A percentile compares a stretch with the other conserved stretches of the same genome.
Evolutionary conservation across 2,888 invertebrate genomes (phyloP).

Genomic region (Caenorhabditis sp.): DNA sequence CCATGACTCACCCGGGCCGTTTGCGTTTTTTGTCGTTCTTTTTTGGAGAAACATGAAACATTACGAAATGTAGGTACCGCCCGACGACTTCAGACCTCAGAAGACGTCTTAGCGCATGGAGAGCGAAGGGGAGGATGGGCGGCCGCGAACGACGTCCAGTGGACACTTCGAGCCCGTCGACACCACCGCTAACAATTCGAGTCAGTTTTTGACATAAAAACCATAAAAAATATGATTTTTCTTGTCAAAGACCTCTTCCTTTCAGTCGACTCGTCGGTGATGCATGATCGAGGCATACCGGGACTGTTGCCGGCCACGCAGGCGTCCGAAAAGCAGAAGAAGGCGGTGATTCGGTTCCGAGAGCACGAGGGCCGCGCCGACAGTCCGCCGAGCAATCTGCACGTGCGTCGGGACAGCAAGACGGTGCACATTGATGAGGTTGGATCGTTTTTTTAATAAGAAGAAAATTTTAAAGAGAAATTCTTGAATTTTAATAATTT

Average conservation of each 20-base stretch:
- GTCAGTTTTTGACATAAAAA: background rate
- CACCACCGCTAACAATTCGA: slow-evolving; percentile 27
- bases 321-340: slow-evolving; percentile 40
- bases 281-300: slow-evolving; percentile 58
- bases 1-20: no score
- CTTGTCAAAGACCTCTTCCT: no score
- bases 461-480: no score
- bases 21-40: no score
- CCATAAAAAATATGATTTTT: no score
- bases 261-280: slow-evolving; percentile 44
- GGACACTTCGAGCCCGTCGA: slow-evolving; percentile 45
- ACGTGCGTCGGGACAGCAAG: slow-evolving; percentile 23
- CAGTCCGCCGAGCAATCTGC: slow-evolving; percentile 36
- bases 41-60: no score
- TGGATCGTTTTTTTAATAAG: no score
- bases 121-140: slow-evolving; percentile 26
- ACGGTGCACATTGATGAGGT: slow-evolving; percentile 57
- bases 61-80: no score
- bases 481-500: no score
- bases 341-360: slow-evolving; percentile 50
- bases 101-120: no score
- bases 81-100: no score
- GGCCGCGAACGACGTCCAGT: slow-evolving; percentile 40
- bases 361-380: slow-evolving; percentile 44
- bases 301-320: slow-evolving; percentile 50